Percentiles rank a stretch among this genome's conserved stretches.
phyloP scores from a whole-genome alignment of 2,113 vertebrate species.

The Neodon shergylaensis region DNA sequence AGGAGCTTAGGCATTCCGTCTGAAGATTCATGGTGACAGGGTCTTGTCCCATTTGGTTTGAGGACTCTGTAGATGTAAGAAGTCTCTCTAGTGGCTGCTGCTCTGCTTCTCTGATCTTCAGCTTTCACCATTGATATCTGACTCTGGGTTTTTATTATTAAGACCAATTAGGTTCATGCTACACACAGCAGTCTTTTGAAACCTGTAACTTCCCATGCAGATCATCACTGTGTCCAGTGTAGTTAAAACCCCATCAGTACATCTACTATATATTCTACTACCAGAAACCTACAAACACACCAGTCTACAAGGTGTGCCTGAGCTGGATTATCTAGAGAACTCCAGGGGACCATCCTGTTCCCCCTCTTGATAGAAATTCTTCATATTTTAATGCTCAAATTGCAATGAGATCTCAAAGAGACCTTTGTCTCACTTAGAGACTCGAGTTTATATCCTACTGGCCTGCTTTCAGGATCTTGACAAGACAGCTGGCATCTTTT shows the following conservation, averaged over 20 bases:
- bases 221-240: constrained; percentile 20
- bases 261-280: background rate
- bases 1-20: too few species aligned
- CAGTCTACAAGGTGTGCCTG: background rate
- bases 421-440: background rate
- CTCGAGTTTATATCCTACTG: background rate
- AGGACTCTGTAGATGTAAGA: too few species aligned
- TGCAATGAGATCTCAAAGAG: constrained; percentile 9
- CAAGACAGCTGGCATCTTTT: background rate
- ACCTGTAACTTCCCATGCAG: constrained; percentile 42
- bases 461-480: background rate
- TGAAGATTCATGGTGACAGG: too few species aligned
- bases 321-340: background rate
- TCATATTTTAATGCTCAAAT: constrained; percentile 3
- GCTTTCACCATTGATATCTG: too few species aligned
- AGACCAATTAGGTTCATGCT: too few species aligned
- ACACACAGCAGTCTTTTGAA: background rate
- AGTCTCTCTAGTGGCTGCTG: too few species aligned
- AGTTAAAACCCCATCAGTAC: background rate
- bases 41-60: too few species aligned
- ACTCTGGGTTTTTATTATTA: too few species aligned
- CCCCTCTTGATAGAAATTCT: constrained; percentile 10
- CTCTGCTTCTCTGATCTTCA: too few species aligned
- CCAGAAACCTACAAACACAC: constrained; percentile 11
- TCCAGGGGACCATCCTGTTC: background rate